phyloP scores from a whole-genome alignment of 2,888 invertebrate species.

The Girardia tigrina region DNA sequence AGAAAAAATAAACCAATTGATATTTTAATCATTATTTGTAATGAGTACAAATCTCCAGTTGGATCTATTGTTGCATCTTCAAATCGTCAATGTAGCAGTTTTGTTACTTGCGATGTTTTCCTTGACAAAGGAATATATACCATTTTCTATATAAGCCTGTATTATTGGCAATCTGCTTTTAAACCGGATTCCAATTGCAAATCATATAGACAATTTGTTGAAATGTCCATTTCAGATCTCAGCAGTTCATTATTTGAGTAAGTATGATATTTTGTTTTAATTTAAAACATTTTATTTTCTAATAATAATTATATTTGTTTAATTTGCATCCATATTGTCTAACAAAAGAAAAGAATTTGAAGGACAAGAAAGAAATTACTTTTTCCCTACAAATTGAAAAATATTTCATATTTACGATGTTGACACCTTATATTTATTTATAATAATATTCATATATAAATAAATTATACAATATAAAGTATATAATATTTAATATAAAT shows the following conservation, averaged over 20 bases:
- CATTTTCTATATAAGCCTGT: not conserved
- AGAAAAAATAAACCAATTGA: too few species aligned
- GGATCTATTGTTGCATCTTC: conserved; percentile 2
- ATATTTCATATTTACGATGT: too few species aligned
- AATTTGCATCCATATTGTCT: not conserved
- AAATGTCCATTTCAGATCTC: not conserved
- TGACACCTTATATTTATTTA: too few species aligned
- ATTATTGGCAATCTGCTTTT: not conserved
- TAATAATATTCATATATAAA: too few species aligned
- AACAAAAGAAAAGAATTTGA: too few species aligned
- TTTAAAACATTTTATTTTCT: not conserved
- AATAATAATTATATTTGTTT: too few species aligned
- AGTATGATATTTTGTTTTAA: not conserved
- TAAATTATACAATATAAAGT: too few species aligned
- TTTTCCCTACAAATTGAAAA: too few species aligned
- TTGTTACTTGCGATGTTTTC: not conserved
- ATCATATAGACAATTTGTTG: not conserved
- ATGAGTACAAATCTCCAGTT: conserved; percentile 9
- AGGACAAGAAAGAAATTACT: too few species aligned
- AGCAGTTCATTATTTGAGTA: not conserved
- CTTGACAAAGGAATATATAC: conserved; percentile 15
- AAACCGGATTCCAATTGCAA: not conserved
- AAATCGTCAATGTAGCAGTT: not conserved
- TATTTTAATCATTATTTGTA: not conserved
- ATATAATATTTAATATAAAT: too few species aligned